Evolutionary conservation across 1,140 invertebrate species (phyloP).

Genomic region (Drosophila azteca): DNA sequence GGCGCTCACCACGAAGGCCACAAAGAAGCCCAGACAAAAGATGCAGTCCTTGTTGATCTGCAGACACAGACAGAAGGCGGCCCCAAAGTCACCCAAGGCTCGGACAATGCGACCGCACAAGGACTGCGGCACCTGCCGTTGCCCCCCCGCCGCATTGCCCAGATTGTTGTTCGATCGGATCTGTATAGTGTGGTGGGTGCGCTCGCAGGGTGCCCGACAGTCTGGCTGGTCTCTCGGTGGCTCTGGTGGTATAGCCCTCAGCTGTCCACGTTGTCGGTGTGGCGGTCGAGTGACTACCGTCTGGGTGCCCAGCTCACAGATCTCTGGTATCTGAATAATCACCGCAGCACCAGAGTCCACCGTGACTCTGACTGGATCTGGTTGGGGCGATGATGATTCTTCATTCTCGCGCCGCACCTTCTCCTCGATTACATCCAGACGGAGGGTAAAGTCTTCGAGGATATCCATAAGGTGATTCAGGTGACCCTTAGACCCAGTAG

Average conservation of each 20-base stretch:
- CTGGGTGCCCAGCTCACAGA: slow-evolving; percentile 50
- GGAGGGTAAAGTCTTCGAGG: slow-evolving; percentile 49
- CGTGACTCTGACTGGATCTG: no score
- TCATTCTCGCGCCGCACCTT: slow-evolving; percentile 1
- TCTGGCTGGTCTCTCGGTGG: slow-evolving; percentile 9
- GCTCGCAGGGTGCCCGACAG: slow-evolving; percentile 49
- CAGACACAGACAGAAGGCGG: slow-evolving; percentile 65
- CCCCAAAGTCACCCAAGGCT: slow-evolving; percentile 59
- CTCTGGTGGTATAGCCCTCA: not conserved
- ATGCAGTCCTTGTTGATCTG: slow-evolving; percentile 80
- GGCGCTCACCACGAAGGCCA: slow-evolving; percentile 76
- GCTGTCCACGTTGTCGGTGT: slow-evolving; percentile 14
- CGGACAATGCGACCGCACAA: slow-evolving; percentile 25
- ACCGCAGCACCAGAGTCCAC: not conserved
- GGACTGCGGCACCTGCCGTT: slow-evolving; percentile 8
- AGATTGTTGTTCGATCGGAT: slow-evolving; percentile 50
- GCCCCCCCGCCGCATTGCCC: not conserved
- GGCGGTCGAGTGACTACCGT: slow-evolving; percentile 23
- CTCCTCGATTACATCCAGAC: slow-evolving; percentile 49
- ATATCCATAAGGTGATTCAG: slow-evolving; percentile 46
- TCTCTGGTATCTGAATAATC: slow-evolving; percentile 18
- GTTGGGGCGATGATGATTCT: no score
- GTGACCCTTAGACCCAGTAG: not conserved
- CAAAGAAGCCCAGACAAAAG: slow-evolving; percentile 77
- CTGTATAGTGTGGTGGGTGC: slow-evolving; percentile 62